Evolutionary conservation across 2,888 invertebrate species (phyloP), one percentile per base, ranked within the genome.

Genomic region (Girardia tigrina): DNA sequence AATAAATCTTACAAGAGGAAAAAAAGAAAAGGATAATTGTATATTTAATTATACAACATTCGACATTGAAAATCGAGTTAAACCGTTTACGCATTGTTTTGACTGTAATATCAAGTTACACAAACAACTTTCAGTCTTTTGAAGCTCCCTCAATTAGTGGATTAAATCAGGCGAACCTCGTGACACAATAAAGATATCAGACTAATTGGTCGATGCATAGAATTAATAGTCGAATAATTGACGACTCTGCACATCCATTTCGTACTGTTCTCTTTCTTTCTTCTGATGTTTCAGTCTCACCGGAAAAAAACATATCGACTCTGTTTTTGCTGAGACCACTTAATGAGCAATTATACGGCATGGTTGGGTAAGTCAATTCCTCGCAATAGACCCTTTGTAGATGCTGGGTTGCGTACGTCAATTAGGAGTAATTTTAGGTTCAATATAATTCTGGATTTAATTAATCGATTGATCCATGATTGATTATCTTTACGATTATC

Each of bases 81-180:
- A 56, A 56, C 56, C 56, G 23, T 56, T 56, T 56, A 56, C 20
- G 56, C 56, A 56, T 56, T 56, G 56, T 56, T 56, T 56, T 56
- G 56, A 56, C 56, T 56, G 56, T 12, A 56, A 56, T 56, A 4
- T 56, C 56, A 56, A 56, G 56, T 56, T 56, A 56, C 56, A 56
- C 56, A 56, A 56, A 56, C 56, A 56, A 56, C 56, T 56, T 56
- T n/a, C 56, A 12, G 56, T n/a, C 56, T 56, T 56, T 56, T 56
- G 56, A 56, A 56, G 56, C 56, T 56, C 56, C 56, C 56, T n/a
- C 56, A 56, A 56, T 56, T 56, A 56, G 56, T n/a, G 56, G 56
- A 56, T n/a, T 56, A 56, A 56, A 56, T 56, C 56, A 56, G 56
- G 56, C 56, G 56, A 56, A 56, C 56, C 56, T 56, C 56, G 56